phyloP scores from a whole-genome alignment of 2,113 vertebrate genomes.

The Rhadina sibilatrix region DNA sequence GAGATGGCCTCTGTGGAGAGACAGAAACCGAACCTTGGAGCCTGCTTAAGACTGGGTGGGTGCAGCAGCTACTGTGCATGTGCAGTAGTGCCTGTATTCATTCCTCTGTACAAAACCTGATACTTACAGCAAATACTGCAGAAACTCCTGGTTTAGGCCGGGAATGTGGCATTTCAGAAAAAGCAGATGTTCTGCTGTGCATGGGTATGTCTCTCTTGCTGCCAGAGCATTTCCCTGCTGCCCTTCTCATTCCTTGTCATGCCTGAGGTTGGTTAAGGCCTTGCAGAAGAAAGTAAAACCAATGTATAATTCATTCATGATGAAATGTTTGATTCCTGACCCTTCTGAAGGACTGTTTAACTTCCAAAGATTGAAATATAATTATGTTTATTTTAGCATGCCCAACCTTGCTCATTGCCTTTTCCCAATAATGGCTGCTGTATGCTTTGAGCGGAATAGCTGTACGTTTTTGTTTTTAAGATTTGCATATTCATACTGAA shows the following conservation, averaged over 20 bases:
- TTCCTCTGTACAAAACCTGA: background rate
- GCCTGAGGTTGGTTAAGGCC: background rate
- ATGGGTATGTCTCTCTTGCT: background rate
- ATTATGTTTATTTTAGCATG: background rate
- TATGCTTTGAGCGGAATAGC: background rate
- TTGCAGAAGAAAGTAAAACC: background rate
- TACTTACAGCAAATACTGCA: background rate
- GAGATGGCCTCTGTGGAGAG: background rate
- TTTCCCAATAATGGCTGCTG: background rate
- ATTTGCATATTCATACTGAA: background rate
- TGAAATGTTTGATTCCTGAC: background rate
- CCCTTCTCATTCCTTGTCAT: fast-evolving
- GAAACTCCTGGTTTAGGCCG: background rate
- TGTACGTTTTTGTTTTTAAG: background rate
- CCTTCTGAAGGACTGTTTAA: background rate
- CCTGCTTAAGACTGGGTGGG: background rate
- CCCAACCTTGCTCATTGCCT: background rate
- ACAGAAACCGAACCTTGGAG: background rate
- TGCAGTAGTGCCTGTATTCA: background rate
- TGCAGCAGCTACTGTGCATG: background rate
- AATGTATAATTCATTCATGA: background rate
- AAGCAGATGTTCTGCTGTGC: background rate
- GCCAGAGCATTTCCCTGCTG: background rate
- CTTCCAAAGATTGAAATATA: background rate
- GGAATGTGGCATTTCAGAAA: background rate